These are phyloP conservation scores for Charadrius vociferus DNA, from an alignment of 2,113 vertebrate genomes.

Conservation along the genomic window DNA sequence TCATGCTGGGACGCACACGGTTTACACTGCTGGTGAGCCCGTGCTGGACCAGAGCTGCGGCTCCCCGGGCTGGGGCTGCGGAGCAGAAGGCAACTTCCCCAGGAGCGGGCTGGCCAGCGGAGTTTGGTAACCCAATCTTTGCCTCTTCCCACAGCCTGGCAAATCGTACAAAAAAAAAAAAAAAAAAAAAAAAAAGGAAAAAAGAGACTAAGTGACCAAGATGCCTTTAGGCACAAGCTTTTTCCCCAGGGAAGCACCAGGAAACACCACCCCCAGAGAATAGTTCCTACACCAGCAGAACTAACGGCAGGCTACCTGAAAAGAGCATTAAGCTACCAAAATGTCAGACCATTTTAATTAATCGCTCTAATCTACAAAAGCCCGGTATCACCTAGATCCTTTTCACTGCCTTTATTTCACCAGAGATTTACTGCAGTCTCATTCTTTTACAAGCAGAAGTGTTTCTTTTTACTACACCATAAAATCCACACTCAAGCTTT, in stretches of 20 bases:
- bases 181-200: no score
- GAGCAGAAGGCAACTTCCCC: background rate
- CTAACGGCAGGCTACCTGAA: background rate
- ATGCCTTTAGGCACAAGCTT: no score
- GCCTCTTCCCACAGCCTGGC: background rate
- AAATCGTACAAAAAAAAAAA: background rate
- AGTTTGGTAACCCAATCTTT: background rate
- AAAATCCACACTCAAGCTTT: constrained; percentile 34
- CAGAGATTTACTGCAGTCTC: background rate
- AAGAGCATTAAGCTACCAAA: background rate
- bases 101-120: background rate
- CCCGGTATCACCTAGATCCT: background rate
- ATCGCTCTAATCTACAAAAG: background rate
- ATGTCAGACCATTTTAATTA: background rate
- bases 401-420: background rate
- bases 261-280: background rate
- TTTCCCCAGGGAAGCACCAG: background rate
- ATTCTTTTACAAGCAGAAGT: background rate
- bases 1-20: background rate
- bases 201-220: background rate
- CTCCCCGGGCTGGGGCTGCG: background rate
- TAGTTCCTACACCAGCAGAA: background rate
- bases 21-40: no score
- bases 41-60: background rate
- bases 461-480: constrained; percentile 1